Percentiles rank a stretch among this genome's conserved stretches.
Evolutionary conservation across 2,797 vertebrate genomes (phyloP).

Genomic region (Helostoma temminkii): DNA sequence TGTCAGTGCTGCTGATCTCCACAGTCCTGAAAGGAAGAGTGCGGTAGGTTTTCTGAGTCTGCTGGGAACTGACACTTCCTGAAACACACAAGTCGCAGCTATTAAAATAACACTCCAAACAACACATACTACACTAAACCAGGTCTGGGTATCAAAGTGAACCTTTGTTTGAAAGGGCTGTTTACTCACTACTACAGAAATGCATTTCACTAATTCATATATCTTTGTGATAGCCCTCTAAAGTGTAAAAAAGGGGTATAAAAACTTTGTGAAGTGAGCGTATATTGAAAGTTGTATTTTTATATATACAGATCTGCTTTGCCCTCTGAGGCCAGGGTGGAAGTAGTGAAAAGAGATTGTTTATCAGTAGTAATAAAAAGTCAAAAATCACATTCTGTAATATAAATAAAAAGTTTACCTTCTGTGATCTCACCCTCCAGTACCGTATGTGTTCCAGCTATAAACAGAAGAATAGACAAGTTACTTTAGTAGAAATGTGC

Average conservation of each 20-base stretch:
- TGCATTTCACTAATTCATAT: too few species aligned
- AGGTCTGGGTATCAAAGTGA: neutral
- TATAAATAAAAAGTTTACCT: constrained; percentile 62
- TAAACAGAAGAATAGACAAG: constrained; percentile 18
- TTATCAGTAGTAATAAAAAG: neutral
- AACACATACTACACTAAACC: neutral
- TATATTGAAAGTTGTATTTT: too few species aligned
- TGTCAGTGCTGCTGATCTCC: constrained; percentile 72
- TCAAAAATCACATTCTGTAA: neutral
- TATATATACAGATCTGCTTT: neutral
- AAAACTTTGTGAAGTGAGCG: too few species aligned
- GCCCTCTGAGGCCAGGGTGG: neutral
- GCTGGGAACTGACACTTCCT: constrained; percentile 51
- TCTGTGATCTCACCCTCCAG: constrained; percentile 71
- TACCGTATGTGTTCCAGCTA: constrained; percentile 70
- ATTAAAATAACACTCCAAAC: constrained; percentile 13
- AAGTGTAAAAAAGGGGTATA: too few species aligned
- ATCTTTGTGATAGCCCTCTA: too few species aligned
- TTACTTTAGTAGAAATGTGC: neutral
- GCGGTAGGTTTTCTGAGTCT: constrained; percentile 73
- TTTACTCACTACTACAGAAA: too few species aligned
- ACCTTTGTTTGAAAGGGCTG: neutral
- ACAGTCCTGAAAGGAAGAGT: constrained; percentile 83
- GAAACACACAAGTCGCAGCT: constrained; percentile 33
- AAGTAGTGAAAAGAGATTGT: neutral